phyloP scores from a whole-genome alignment of 1,140 invertebrate genomes.

The Ladona fulva region DNA sequence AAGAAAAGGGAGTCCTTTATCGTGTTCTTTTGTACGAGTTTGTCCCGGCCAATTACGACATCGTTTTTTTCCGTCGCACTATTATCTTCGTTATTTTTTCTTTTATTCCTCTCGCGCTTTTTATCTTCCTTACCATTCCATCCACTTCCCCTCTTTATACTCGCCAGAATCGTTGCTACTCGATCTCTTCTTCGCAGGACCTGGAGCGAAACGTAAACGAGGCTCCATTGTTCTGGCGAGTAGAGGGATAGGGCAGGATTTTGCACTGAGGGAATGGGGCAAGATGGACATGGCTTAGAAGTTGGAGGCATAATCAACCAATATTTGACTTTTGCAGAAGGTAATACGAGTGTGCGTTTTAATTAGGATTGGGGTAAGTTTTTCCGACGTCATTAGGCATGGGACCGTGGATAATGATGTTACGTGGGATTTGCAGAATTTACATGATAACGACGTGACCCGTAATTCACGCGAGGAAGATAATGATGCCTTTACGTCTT shows the following conservation, averaged over 20 bases:
- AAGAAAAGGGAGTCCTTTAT: background rate
- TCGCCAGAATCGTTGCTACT: background rate
- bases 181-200: background rate
- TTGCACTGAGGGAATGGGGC: background rate
- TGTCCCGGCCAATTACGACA: constrained; percentile 2
- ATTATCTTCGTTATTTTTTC: background rate
- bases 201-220: background rate
- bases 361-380: no score
- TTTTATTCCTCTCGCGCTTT: background rate
- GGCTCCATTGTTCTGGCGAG: background rate
- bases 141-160: background rate
- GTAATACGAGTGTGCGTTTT: no score
- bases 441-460: no score
- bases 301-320: background rate
- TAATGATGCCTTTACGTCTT: no score
- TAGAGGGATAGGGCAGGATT: background rate
- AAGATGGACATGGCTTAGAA: background rate
- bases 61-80: constrained; percentile 1
- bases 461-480: no score
- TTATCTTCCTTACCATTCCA: background rate
- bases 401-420: no score
- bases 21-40: background rate
- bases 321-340: no score
- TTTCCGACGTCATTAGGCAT: no score
- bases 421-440: no score